These are phyloP conservation scores for Wasmannia auropunctata DNA, from an alignment of 1,140 invertebrate genomes.

Conservation along the genomic window DNA sequence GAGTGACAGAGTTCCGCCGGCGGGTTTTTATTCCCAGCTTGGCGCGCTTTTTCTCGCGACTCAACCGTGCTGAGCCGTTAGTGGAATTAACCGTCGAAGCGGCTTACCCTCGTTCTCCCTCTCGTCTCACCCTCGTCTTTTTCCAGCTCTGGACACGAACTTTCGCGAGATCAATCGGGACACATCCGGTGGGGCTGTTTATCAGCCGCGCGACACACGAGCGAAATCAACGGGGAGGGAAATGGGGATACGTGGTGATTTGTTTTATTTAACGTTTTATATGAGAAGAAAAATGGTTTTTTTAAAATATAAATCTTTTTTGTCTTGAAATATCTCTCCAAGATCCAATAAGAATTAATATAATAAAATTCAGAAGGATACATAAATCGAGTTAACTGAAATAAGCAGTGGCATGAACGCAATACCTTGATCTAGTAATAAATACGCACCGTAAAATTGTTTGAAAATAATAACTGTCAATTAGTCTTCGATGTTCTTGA, in stretches of 20 bases:
- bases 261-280: neutral
- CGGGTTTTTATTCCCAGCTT: slow-evolving; percentile 65
- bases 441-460: neutral
- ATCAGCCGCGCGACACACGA: slow-evolving; percentile 25
- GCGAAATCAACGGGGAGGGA: neutral
- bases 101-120: slow-evolving; percentile 12
- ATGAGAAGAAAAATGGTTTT: neutral
- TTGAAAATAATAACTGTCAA: slow-evolving; percentile 4
- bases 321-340: neutral
- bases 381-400: slow-evolving; percentile 5
- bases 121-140: neutral
- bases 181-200: neutral
- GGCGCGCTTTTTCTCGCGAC: slow-evolving; percentile 66
- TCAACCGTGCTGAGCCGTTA: slow-evolving; percentile 60
- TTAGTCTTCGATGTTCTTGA: neutral
- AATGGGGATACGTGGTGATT: neutral
- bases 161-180: slow-evolving; percentile 47
- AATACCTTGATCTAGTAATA: neutral
- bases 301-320: neutral
- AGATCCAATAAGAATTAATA: neutral
- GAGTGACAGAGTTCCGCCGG: slow-evolving; percentile 77
- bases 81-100: slow-evolving; percentile 57
- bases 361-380: neutral
- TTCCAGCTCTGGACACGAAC: neutral
- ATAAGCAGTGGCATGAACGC: neutral